Conservation (phyloP, 2,113 vertebrate species). For the Etheostoma cragini region DNA sequence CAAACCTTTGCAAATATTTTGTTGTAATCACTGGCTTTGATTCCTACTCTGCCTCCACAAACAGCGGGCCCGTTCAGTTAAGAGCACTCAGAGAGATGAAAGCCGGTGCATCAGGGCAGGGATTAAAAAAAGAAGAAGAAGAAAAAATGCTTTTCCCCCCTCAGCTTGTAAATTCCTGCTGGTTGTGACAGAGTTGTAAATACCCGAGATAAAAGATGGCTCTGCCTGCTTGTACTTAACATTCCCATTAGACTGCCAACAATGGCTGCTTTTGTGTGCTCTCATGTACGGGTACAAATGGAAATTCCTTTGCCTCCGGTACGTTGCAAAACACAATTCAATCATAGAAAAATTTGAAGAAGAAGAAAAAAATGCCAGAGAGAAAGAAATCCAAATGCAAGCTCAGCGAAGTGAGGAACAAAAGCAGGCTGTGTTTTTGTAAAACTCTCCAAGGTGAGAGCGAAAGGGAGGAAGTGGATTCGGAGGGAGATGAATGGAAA, state of each 20-base stretch:
- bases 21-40: slow-evolving; percentile 74
- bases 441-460: slow-evolving; percentile 65
- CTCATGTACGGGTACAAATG: slow-evolving; percentile 52
- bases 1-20: slow-evolving; percentile 65
- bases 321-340: slow-evolving; percentile 68
- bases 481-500: slow-evolving; percentile 46
- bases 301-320: slow-evolving; percentile 65
- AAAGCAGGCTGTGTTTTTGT: slow-evolving; percentile 54
- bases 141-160: slow-evolving; percentile 42
- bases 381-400: slow-evolving; percentile 27
- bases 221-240: slow-evolving; percentile 76
- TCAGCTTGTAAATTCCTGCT: slow-evolving; percentile 62
- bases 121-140: slow-evolving; percentile 57
- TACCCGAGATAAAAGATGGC: slow-evolving; percentile 78
- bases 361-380: background rate
- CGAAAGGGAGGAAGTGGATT: slow-evolving; percentile 39
- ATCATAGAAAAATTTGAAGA: slow-evolving; percentile 38
- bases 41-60: slow-evolving; percentile 61
- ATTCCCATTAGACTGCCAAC: slow-evolving; percentile 77
- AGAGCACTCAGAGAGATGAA: slow-evolving; percentile 77
- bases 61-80: slow-evolving; percentile 57
- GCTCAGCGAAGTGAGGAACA: slow-evolving; percentile 49
- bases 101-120: slow-evolving; percentile 65
- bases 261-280: slow-evolving; percentile 62
- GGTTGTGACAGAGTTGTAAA: slow-evolving; percentile 76